These are phyloP conservation scores for Oreotrochilus melanogaster DNA, from an alignment of 2,113 vertebrate genomes.

Conservation along the genomic window DNA sequence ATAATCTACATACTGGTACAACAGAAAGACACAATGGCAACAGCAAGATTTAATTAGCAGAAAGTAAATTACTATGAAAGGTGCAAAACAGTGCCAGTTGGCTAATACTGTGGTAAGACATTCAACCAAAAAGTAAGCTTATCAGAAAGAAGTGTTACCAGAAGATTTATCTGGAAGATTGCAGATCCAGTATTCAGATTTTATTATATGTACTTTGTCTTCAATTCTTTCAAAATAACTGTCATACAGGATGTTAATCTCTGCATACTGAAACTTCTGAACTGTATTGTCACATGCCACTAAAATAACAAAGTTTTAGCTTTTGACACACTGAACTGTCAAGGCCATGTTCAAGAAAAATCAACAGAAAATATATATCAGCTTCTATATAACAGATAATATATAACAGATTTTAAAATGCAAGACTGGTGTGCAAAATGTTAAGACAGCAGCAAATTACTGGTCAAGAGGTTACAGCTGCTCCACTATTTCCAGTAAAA, in stretches of 20 bases:
- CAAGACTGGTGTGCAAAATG: fast-evolving
- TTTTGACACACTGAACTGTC: not conserved
- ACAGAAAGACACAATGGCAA: not conserved
- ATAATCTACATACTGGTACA: too few species aligned
- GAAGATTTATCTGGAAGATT: not conserved
- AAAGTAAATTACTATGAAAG: not conserved
- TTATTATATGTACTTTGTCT: not conserved
- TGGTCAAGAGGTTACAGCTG: not conserved
- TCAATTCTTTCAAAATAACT: not conserved
- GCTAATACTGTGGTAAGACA: not conserved
- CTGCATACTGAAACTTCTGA: not conserved
- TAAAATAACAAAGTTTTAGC: not conserved
- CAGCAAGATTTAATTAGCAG: not conserved
- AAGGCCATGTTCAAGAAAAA: not conserved
- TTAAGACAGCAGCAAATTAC: not conserved
- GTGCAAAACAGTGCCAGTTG: not conserved
- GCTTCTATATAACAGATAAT: not conserved
- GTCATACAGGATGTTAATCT: not conserved
- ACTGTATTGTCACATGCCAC: not conserved
- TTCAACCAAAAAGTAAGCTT: not conserved
- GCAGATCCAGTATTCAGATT: not conserved
- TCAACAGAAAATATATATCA: not conserved
- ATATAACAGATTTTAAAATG: not conserved
- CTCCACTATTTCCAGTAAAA: not conserved
- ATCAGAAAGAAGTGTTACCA: not conserved